Evolutionary conservation across 2,113 vertebrate genomes (phyloP), one percentile per base, ranked within the genome.

Genomic region (Climacteris rufus): DNA sequence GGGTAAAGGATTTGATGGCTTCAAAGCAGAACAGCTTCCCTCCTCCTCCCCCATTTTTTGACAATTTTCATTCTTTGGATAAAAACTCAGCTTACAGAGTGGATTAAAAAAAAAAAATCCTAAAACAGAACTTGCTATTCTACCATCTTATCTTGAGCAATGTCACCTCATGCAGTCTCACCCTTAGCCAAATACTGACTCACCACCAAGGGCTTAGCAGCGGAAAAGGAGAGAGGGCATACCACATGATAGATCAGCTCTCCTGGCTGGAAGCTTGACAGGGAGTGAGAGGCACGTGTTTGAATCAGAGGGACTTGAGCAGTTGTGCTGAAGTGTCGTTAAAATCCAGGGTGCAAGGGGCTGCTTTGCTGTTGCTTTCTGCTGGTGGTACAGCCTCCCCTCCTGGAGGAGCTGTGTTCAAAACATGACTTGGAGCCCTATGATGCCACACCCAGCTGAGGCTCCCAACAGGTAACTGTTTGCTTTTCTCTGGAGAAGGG

Each of bases 131-230:
- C 56, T 68, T 44, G n/a, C 40, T 75, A 49, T 89, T 94, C 72
- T 71, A 40, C 90, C 28, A 53, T 18, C 42, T 97, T 96, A 97
- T 97, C 96, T 96, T 27, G 44, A 92, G 77, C 78, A 93, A 95
- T 92, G 83, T 90, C 92, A 89, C 92, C 72, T 86, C 88, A 81
- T 3, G 1, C 76, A 71, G 88, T 96, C 90, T 97, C 92, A 94
- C 94, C 88, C 95, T 95, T 95, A 95, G 93, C 95, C 94, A 97
- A 97, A 96, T 91, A 97, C 85, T 97, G 94, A 97, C 90, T 97
- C 96, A 96, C 96, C 68, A 92, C 61, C 56, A 27, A 85, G 76
- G 68, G 87, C 60, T 83, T 81, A 88, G 90, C 84, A 81, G 60
- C 0, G 0, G 76, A 50, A 85, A 80, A 86, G 33, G 60, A 94